Percentiles rank a stretch among this genome's conserved stretches.
Evolutionary conservation across 2,113 vertebrate species (phyloP).

Genomic region (Calidris pugnax): DNA sequence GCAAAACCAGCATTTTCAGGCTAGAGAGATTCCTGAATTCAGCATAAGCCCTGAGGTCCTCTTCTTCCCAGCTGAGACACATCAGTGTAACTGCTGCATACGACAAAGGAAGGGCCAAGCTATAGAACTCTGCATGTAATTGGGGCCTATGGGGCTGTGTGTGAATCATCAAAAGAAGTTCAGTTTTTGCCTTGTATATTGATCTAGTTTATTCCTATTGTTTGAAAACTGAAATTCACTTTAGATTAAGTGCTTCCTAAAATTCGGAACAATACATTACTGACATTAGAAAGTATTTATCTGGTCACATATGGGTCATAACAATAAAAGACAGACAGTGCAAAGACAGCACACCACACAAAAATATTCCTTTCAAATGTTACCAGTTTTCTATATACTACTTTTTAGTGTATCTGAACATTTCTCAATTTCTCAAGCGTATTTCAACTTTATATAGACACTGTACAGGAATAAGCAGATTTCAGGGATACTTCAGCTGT

Average conservation of each 20-base stretch:
- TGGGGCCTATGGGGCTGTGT: background rate
- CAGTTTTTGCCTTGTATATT: background rate
- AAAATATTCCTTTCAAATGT: background rate
- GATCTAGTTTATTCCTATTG: background rate
- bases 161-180: background rate
- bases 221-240: background rate
- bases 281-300: background rate
- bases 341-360: background rate
- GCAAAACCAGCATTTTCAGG: background rate
- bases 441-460: background rate
- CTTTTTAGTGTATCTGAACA: background rate
- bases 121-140: fast-evolving
- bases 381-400: background rate
- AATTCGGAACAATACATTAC: background rate
- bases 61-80: background rate
- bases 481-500: background rate
- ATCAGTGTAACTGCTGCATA: background rate
- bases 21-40: background rate
- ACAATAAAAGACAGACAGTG: background rate
- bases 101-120: background rate
- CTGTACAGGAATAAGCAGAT: background rate
- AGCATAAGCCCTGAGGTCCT: background rate
- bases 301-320: background rate
- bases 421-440: background rate
- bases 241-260: background rate